Conservation (phyloP, 2,888 invertebrate species). For the Gibbula magus region DNA sequence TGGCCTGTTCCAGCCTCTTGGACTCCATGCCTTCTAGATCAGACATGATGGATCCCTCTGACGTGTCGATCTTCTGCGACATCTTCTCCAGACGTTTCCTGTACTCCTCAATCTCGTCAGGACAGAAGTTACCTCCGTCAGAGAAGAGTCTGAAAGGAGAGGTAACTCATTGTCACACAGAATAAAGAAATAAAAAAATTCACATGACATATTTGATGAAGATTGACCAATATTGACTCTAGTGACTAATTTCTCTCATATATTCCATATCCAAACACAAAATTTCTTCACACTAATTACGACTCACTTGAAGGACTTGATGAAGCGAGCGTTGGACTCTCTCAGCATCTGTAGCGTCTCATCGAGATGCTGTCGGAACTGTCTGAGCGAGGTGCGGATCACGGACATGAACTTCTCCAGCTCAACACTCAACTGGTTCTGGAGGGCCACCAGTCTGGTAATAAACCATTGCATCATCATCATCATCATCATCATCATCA, state of each 20-base stretch:
- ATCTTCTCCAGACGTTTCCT: conserved; percentile 72
- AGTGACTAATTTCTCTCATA: too few relatives aligned
- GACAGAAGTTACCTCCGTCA: conserved; percentile 75
- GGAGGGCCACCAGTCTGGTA: conserved; percentile 69
- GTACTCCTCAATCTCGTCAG: conserved; percentile 74
- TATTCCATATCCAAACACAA: too few relatives aligned
- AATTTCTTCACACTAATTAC: neutral
- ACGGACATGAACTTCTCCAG: conserved; percentile 73
- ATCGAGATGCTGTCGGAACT: conserved; percentile 73
- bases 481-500: too few relatives aligned
- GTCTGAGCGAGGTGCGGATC: conserved; percentile 71
- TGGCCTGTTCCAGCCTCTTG: conserved; percentile 72
- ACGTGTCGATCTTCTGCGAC: conserved; percentile 70
- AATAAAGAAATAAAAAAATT: too few relatives aligned
- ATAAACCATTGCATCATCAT: too few relatives aligned
- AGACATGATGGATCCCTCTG: conserved; percentile 73
- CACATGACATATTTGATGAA: too few relatives aligned
- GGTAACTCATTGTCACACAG: too few relatives aligned
- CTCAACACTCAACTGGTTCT: conserved; percentile 70
- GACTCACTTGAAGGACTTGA: conserved; percentile 74
- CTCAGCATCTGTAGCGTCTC: conserved; percentile 72
- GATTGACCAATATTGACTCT: too few relatives aligned
- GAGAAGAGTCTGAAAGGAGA: conserved; percentile 68
- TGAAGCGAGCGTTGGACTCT: conserved; percentile 74
- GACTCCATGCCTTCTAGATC: conserved; percentile 75